Evolutionary conservation across 2,797 vertebrate genomes (phyloP).

Genomic region (Okamejei kenojei): DNA sequence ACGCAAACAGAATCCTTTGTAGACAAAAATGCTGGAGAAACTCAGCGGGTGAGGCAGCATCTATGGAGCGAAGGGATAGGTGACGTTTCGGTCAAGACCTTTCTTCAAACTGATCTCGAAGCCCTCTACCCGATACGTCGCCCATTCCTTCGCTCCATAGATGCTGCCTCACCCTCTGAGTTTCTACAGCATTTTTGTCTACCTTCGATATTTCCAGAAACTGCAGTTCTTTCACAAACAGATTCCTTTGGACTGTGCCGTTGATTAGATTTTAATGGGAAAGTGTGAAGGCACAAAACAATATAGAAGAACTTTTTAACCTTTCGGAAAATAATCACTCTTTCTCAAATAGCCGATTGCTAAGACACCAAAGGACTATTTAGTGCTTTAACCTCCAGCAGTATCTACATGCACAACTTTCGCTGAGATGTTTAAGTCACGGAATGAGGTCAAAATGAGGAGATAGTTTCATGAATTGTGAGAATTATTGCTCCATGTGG

Average conservation of each 20-base stretch:
- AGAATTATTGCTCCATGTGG: slow-evolving; percentile 36
- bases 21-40: too few species aligned
- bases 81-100: too few species aligned
- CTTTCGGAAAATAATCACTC: slow-evolving; percentile 32
- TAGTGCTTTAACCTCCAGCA: slow-evolving; percentile 37
- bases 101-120: too few species aligned
- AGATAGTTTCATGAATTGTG: slow-evolving; percentile 23
- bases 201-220: too few species aligned
- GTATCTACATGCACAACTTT: slow-evolving; percentile 18
- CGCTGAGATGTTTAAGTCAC: background rate
- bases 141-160: too few species aligned
- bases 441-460: slow-evolving; percentile 29
- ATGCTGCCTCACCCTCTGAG: too few species aligned
- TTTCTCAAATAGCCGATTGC: slow-evolving; percentile 31
- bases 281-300: slow-evolving; percentile 29
- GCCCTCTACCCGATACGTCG: too few species aligned
- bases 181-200: too few species aligned
- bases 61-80: too few species aligned
- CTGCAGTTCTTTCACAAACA: too few species aligned
- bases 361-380: slow-evolving; percentile 36
- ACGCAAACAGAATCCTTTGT: slow-evolving; percentile 16
- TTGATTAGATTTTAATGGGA: slow-evolving; percentile 36
- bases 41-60: too few species aligned
- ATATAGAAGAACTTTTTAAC: slow-evolving; percentile 32
- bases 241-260: background rate